Evolutionary conservation across 2,888 invertebrate species (phyloP), one percentile per base, ranked within the genome.

Genomic region (Oxystoma pomonae): DNA sequence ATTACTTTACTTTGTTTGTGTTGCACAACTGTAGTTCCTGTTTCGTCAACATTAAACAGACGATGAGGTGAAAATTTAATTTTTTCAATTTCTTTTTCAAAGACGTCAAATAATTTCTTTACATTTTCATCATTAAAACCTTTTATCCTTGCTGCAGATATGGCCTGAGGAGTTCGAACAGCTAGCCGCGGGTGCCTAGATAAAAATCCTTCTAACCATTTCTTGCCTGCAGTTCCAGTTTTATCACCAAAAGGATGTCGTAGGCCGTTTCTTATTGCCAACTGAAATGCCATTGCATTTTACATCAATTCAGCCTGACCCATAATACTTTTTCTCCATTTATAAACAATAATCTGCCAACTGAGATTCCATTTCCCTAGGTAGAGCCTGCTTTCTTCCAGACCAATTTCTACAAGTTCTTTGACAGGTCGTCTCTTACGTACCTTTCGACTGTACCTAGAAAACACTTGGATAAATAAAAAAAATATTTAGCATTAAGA

Each of bases 31-130:
- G 35, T 35, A 12, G 12, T 35, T 12, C 3, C 35, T 12, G 35
- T 35, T 35, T 35, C 35, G 12, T 35, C 35, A 35, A 3, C 3
- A 35, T 35, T 35, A 12, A 7, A 35, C 35, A 35, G 70, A 50
- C 71, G 65, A 60, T 70, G 58, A 55, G 67, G 65, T 18, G 57
- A 59, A 68, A 59, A 70, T 56, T 65, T 62, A 55, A 59, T 21
- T 61, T 58, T 50, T 9, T 3, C 56, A 20, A 59, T 55, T 1
- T 59, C 20, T n/a, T 21, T 56, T 55, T 49, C 63, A 16, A 59
- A 50, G 50, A 59, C 49, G n/a, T 19, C 35, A 18, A 59, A 63
- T 18, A 55, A 63, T 16, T 5, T 16, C 17, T 53, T 9, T 16
- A 59, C 51, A 16, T 55, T 60, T 63, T 63, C 63, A 21, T 56